Base-by-base conservation (phyloP, 1,140 invertebrate species). In the Pygmarrhopalites habei region DNA sequence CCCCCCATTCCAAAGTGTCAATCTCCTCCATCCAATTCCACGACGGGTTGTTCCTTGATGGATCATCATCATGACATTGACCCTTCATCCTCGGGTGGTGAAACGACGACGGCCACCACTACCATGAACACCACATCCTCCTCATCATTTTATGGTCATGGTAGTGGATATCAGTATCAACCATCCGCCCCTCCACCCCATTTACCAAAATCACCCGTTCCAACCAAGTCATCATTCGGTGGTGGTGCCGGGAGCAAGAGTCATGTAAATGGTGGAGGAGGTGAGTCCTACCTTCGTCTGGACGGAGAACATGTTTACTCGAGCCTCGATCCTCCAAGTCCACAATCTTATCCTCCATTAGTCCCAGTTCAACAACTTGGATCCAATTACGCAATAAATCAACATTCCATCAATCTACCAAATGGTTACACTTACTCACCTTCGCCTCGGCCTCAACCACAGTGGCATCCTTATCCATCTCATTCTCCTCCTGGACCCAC, bases 251-350 rank as follows among this genome's bases (percentile, higher is more conserved):
- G 61, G 29, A 43, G 12, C 39, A n/a, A n/a, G n/a, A n/a, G n/a
- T n/a, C n/a, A n/a, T n/a, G n/a, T n/a, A n/a, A n/a, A n/a, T n/a
- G 47, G 64, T 43, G 28, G 21, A 28, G 58, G 61, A 30, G 60
- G 63, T 55, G 65, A 70, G 43, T 66, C 64, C 65, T 70, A 66
- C 64, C 60, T 67, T 60, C 64, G 64, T 64, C 15, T 64, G 17
- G 68, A 70, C 25, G 68, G 68, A 29, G 68, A 70, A 55, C 68
- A 70, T 52, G 68, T 70, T 12, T 70, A 70, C 55, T 70, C 68
- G n/a, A 58, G 61, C 15, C 60, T 70, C 15, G 68, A 70, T 51
- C 68, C 68, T 55, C 68, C 68, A 26, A 66, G 64, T 70, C 68
- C 68, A 14, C 68, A 66, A 46, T 51, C 41, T 39, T 46, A 61